Base-by-base conservation (phyloP, 2,888 invertebrate species). In the Globia sparganii region DNA sequence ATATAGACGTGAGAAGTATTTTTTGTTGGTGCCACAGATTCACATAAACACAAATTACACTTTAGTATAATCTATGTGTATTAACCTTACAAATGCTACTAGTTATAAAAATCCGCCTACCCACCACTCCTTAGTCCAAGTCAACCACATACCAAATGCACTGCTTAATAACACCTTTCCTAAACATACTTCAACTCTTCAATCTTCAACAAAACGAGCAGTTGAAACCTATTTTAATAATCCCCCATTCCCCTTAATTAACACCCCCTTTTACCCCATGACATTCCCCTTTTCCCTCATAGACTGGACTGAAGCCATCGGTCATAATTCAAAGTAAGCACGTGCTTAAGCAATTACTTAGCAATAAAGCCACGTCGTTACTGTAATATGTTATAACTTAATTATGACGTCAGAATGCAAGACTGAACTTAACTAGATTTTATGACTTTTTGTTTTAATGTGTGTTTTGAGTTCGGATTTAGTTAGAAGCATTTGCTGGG, bases 301-400 rank as follows among this genome's bases (percentile, higher is more conserved):
- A 34, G 34, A 80, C 49, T 75, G 25, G n/a, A 68, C 59, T 69
- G 8, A 64, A 80, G 28, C 46, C 75, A 85, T 84, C 78, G 77
- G 72, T 87, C 83, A 86, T 81, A 87, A 86, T 75, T 84, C 72
- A 61, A 58, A 62, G 21, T 75, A 75, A 86, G 77, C 72, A 80
- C 65, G 70, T 87, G 78, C 79, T 84, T 81, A 64, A 64, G 77
- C 71, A 77, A 84, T 88, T 88, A 85, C 76, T 88, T 64, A 72
- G 70, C 76, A 78, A 79, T 86, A 80, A 83, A 86, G 86, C 76
- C 69, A 34, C 56, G 71, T 64, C 70, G 78, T 80, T 74, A 74
- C 71, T 69, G 68, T 80, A 67, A 72, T 82, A 71, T 65, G 79
- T 78, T 78, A 82, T 72, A 68, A 64, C 76, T 67, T 79, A 80